Percentiles rank a stretch among this genome's conserved stretches.
Evolutionary conservation across 2,888 invertebrate genomes (phyloP).

Genomic region (Pheosia gnoma): DNA sequence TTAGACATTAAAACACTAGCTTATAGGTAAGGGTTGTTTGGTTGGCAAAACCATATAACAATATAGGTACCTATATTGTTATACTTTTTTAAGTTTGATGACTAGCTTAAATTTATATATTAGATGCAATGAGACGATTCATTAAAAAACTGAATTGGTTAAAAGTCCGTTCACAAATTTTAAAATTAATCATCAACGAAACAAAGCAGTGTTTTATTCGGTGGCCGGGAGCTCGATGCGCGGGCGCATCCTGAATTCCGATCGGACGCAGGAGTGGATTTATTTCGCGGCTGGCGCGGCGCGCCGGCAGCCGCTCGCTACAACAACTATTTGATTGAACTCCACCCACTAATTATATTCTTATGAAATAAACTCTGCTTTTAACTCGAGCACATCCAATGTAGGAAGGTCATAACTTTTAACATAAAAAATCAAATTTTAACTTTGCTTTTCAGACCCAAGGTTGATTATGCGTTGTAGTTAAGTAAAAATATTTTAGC

Average conservation of each 20-base stretch:
- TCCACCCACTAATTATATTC: slow-evolving; percentile 84
- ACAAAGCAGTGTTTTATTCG: background rate
- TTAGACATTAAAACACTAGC: too few relatives aligned
- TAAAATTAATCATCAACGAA: background rate
- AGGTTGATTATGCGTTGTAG: slow-evolving; percentile 7
- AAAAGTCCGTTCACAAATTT: background rate
- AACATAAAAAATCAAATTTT: background rate
- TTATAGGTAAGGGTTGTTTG: too few relatives aligned
- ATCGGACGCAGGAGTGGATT: slow-evolving; percentile 47
- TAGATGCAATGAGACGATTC: too few relatives aligned
- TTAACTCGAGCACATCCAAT: slow-evolving; percentile 53
- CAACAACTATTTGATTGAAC: slow-evolving; percentile 75
- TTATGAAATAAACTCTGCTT: slow-evolving; percentile 80
- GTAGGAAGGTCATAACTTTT: slow-evolving; percentile 26
- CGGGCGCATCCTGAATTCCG: slow-evolving; percentile 19
- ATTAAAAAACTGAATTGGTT: too few relatives aligned
- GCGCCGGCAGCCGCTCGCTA: slow-evolving; percentile 49
- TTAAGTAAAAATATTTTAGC: slow-evolving; percentile 14
- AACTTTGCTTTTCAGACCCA: slow-evolving; percentile 9
- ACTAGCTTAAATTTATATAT: too few relatives aligned
- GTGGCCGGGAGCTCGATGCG: slow-evolving; percentile 2
- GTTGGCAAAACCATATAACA: too few relatives aligned
- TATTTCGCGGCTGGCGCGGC: slow-evolving; percentile 43
- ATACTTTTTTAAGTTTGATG: too few relatives aligned
- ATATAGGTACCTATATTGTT: too few relatives aligned